Evolutionary conservation across 1,140 invertebrate genomes (phyloP), one percentile per base, ranked within the genome.

Genomic region (Drosophila mayri): DNA sequence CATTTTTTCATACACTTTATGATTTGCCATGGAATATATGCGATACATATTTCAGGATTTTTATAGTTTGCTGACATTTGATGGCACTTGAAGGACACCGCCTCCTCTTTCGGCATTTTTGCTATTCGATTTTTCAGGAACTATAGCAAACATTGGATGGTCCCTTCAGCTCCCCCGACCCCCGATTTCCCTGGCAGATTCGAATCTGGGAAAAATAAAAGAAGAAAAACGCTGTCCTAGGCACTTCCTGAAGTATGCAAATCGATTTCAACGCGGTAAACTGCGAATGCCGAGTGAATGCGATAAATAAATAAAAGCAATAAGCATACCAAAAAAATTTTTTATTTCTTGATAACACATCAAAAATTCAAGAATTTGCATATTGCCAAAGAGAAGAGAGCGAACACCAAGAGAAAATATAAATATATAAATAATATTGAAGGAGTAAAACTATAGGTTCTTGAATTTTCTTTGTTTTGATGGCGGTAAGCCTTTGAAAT

Each of bases 241-340:
- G 84, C 84, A 75, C 83, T 88, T 77, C 72, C 68, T 78, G 81
- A 72, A 88, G 62, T 87, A 87, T 87, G 84, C 78, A 87, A 87
- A 87, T 84, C 84, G 84, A 84, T 88, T 87, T 78, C 74, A 74
- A 62, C 65, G 61, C 63, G 62, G 63, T 62, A 70, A 87, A 76
- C 70, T 79, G 82, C 74, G 82, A 70, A 82, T 78, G 64, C 64
- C 61, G 63, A 63, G 50, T 52, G 71, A 86, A 68, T 81, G 68
- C 46, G 73, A 64, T 55, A 85, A 71, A 68, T 35, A 72, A 60
- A 65, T 55, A 68, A 71, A 64, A 72, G 47, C 68, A 71, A 71
- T 59, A 49, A 72, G 37, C 35, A 59, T 32, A 37, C 32, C 12
- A 81, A 79, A 68, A 57, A 61, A 37, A 25, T 50, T 25, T 47